Evolutionary conservation across 1,140 invertebrate species (phyloP), one percentile per base, ranked within the genome.

Genomic region (Calliopsis andreniformis): DNA sequence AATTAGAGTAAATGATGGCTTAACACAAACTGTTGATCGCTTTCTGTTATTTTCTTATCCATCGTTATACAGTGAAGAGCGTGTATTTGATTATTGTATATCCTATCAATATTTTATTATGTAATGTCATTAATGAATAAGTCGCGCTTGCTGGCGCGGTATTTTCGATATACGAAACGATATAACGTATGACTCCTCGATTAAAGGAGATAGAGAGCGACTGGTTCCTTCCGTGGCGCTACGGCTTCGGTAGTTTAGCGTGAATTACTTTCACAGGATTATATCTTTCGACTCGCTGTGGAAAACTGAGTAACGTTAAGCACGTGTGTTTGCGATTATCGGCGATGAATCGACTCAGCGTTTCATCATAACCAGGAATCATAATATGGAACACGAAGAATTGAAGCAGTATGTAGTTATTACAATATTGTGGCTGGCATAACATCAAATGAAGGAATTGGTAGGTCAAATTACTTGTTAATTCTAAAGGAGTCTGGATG

Each of bases 51-150:
- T 86, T 87, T 86, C 83, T 79, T 84, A 87, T 85, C 78, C 69
- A 82, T 85, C 86, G 83, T 88, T 88, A 86, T 87, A 87, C 85
- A 73, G 66, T 73, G 82, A 81, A 79, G 73, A 87, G 70, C 78
- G 66, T 88, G 78, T 86, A 86, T 86, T 86, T 76, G 64, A 88
- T 81, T 82, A 81, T 83, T 87, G 82, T 87, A 86, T 53, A 87
- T 82, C 83, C 85, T 89, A 39, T 39, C 35, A 10, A 39, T 39
- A 89, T 89, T 89, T 89, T 88, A 88, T 87, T 89, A 89, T 87
- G 81, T 86, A 79, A 89, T 75, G 82, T 87, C 79, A 85, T 87
- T 87, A 78, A 78, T 83, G 82, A 84, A 73, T 70, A 75, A 61
- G 68, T 51, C 68, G 58, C 43, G 58, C 39, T 28, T 35, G 47